Evolutionary conservation across 2,797 vertebrate species (phyloP).

Genomic region (Ptychobarbus kaznakovi): DNA sequence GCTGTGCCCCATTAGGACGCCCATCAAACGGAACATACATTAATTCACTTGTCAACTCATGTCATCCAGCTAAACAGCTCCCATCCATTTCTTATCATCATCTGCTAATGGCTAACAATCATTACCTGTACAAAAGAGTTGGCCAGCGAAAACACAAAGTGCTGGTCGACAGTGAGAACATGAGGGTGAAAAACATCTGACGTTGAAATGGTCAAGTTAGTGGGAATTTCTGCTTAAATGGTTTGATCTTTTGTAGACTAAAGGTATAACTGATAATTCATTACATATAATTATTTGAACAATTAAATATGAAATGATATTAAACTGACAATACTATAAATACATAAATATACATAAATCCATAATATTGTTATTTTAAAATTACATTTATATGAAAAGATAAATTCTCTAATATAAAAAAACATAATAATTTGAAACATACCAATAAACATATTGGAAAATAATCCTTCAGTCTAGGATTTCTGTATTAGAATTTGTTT

Average conservation of each 20-base stretch:
- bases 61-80: constrained; percentile 76
- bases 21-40: constrained; percentile 73
- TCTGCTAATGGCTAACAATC: constrained; percentile 70
- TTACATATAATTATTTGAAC: neutral
- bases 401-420: neutral
- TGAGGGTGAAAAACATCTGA: constrained; percentile 10
- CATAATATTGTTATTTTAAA: neutral
- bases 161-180: neutral
- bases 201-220: constrained; percentile 6
- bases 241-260: neutral
- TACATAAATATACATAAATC: neutral
- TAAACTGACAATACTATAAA: neutral
- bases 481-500: constrained; percentile 68
- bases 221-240: neutral
- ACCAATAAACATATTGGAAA: neutral
- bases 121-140: constrained; percentile 69
- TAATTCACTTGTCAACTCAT: constrained; percentile 78
- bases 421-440: neutral
- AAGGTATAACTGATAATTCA: neutral
- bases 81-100: constrained; percentile 69
- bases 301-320: neutral
- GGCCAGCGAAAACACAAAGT: constrained; percentile 54
- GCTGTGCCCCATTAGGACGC: constrained; percentile 76
- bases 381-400: neutral
- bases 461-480: constrained; percentile 27